Evolutionary conservation across 2,113 vertebrate genomes (phyloP).

Genomic region (Sapayoa aenigma): DNA sequence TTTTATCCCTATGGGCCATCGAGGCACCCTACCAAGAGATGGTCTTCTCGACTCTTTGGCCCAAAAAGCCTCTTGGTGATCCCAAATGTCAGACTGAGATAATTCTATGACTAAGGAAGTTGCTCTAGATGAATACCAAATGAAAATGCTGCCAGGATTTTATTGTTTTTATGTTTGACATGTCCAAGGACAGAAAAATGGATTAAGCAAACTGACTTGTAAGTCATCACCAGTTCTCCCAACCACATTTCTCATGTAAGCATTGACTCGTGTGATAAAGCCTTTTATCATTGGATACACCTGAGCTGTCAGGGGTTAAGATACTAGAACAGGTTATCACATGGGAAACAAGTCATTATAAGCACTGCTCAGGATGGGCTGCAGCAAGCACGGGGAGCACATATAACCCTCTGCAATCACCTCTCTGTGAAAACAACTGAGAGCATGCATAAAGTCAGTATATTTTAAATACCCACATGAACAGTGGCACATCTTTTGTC

Average conservation of each 20-base stretch:
- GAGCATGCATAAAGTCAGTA: background rate
- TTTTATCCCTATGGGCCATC: background rate
- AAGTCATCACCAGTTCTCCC: background rate
- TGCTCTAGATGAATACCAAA: background rate
- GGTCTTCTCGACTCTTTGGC: rapidly evolving
- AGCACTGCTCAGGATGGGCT: background rate
- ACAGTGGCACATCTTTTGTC: background rate
- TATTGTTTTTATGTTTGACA: background rate
- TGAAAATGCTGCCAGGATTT: background rate
- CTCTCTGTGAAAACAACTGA: rapidly evolving
- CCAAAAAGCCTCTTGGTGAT: background rate
- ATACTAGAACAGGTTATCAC: background rate
- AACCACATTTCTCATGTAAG: background rate
- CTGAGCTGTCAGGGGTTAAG: background rate
- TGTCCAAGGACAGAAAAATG: background rate
- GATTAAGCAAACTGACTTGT: background rate
- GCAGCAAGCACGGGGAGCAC: rapidly evolving
- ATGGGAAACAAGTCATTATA: background rate
- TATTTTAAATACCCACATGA: background rate
- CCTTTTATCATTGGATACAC: background rate
- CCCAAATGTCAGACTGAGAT: background rate
- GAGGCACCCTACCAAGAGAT: rapidly evolving
- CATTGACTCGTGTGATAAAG: background rate
- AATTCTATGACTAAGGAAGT: background rate
- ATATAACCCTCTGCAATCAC: background rate